phyloP scores from a whole-genome alignment of 2,888 invertebrate species.

The Abrostola triplasia region DNA sequence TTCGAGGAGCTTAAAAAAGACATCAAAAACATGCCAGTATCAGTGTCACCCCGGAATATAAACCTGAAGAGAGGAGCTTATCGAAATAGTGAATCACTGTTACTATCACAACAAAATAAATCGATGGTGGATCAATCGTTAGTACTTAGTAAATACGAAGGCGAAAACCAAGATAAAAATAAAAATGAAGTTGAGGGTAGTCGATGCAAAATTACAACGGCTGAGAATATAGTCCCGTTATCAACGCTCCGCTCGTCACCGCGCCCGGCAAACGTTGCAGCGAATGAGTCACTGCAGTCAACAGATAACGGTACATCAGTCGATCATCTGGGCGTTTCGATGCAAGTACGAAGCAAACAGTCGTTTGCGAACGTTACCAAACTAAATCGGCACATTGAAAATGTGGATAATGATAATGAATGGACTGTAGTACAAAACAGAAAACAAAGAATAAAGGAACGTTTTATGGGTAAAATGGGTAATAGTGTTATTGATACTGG shows the following conservation, averaged over 20 bases:
- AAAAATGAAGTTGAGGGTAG: conserved; percentile 1
- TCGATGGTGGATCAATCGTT: no score
- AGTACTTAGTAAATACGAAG: no score
- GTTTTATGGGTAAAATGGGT: conserved; percentile 6
- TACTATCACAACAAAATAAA: not conserved
- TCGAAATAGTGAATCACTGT: not conserved
- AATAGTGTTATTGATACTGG: conserved; percentile 2
- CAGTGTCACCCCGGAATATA: not conserved
- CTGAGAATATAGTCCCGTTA: conserved; percentile 1
- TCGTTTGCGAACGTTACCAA: not conserved
- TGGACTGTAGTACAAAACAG: conserved; percentile 1
- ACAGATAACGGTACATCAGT: not conserved
- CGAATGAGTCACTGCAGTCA: not conserved
- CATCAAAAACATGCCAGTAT: not conserved
- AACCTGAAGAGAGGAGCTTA: conserved; percentile 1
- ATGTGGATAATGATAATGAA: not conserved
- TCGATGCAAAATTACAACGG: not conserved
- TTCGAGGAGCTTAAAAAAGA: not conserved
- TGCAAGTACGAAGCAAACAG: not conserved
- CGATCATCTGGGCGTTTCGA: not conserved
- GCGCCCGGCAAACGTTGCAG: not conserved
- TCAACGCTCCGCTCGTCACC: not conserved
- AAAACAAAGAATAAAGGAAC: conserved; percentile 2
- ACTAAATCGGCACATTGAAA: not conserved
- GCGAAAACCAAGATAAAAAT: not conserved